These are phyloP conservation scores for Danaus chrysippus DNA, from an alignment of 2,888 invertebrate species.

Conservation along the genomic window DNA sequence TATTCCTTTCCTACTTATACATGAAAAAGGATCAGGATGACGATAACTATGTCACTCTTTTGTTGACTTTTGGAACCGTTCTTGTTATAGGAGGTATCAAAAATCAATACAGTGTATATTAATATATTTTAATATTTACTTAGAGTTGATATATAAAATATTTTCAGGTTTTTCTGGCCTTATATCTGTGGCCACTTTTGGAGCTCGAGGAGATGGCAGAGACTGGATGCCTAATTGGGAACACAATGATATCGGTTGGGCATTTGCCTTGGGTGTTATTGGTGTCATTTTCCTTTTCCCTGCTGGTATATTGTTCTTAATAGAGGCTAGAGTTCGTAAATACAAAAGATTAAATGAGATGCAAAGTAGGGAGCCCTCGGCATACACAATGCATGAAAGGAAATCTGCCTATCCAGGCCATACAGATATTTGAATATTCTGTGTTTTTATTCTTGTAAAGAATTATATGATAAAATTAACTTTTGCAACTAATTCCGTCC, in stretches of 20 bases:
- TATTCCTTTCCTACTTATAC: conserved; percentile 86
- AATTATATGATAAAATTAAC: no score
- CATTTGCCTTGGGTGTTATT: conserved; percentile 91
- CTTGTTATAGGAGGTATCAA: conserved; percentile 82
- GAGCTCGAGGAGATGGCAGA: conserved; percentile 92
- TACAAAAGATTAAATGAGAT: conserved; percentile 86
- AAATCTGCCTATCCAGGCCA: conserved; percentile 79
- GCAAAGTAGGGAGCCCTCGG: conserved; percentile 82
- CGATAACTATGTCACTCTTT: conserved; percentile 85
- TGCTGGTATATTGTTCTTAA: conserved; percentile 87
- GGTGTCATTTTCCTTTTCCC: conserved; percentile 88
- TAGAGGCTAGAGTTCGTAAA: conserved; percentile 89
- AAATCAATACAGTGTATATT: no score
- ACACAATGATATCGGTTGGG: conserved; percentile 96
- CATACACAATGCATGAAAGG: conserved; percentile 83
- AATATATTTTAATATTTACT: no score
- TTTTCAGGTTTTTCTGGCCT: conserved; percentile 86
- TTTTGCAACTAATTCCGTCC: conserved; percentile 7
- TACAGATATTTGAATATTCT: conserved; percentile 82
- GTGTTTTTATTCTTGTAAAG: conserved; percentile 1
- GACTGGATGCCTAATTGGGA: conserved; percentile 99
- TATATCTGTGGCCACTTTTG: conserved; percentile 92
- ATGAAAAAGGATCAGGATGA: conserved; percentile 86
- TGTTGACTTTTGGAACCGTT: conserved; percentile 86
- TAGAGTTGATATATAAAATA: conserved; percentile 12